A percentile compares a stretch with the other conserved stretches of the same genome.
phyloP scores from a whole-genome alignment of 1,140 invertebrate species.

The Lasioglossum albipes region DNA sequence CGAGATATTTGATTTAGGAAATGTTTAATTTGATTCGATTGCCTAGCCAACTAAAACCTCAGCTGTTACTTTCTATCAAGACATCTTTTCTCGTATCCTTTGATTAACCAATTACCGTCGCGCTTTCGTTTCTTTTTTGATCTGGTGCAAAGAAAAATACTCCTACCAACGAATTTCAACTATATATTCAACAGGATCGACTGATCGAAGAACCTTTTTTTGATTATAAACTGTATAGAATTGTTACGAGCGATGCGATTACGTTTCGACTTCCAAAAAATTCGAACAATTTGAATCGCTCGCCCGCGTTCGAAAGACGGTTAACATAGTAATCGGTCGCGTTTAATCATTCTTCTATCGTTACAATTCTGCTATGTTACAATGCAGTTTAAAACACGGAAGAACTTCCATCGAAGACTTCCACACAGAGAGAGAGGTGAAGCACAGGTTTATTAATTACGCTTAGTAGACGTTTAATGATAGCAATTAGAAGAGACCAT shows the following conservation, averaged over 20 bases:
- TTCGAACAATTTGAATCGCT: neutral
- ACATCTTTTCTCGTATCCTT: neutral
- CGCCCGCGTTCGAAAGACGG: conserved; percentile 5
- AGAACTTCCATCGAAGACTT: conserved; percentile 57
- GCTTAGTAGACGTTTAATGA: conserved; percentile 65
- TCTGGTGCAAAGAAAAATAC: neutral
- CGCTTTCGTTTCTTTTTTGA: neutral
- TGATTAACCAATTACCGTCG: neutral
- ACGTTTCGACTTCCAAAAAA: neutral
- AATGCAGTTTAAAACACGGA: conserved; percentile 67
- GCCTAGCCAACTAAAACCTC: conserved; percentile 39
- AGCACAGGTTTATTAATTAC: conserved; percentile 60
- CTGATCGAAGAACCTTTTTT: conserved; percentile 36
- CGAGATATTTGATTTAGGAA: conserved; percentile 54
- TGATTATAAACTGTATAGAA: conserved; percentile 24
- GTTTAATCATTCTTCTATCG: conserved; percentile 50
- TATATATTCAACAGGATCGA: conserved; percentile 18
- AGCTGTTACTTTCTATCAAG: conserved; percentile 8
- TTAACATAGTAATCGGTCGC: conserved; percentile 50
- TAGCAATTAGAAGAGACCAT: conserved; percentile 61
- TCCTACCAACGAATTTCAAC: conserved; percentile 38
- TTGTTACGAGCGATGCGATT: conserved; percentile 11
- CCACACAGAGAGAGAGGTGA: conserved; percentile 63
- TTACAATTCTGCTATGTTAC: conserved; percentile 68
- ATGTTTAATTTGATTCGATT: conserved; percentile 43